Evolutionary conservation across 2,888 invertebrate species (phyloP), one percentile per base, ranked within the genome.

Genomic region (Noctua fimbriata): DNA sequence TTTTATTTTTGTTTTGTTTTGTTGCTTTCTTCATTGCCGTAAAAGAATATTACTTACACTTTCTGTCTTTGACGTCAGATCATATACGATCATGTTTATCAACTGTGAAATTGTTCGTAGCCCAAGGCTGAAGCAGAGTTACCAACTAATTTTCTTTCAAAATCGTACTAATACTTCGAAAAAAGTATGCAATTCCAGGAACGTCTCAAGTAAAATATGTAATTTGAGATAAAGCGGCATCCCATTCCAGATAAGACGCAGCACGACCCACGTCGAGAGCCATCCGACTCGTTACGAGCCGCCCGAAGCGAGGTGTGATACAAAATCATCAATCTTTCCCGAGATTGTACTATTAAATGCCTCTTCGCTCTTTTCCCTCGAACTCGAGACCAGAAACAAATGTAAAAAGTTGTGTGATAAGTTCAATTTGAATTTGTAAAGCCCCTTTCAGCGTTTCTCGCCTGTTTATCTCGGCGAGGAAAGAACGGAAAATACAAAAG

Each of bases 381-480:
- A 95, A 96, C 95, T 96, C 94, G 92, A 95, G 95, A 96, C 96
- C 96, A 97, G 96, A 97, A 97, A 97, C 97, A 97, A 97, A 97
- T 97, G 97, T 97, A 97, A 97, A 97, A 97, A 97, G 96, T 97
- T 97, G 96, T 96, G 97, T 96, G 97, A 97, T 97, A 97, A 97
- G 96, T 97, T 96, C 97, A 96, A 97, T 97, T 97, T 96, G 97
- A 97, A 97, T 97, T 97, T 97, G 97, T 96, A 97, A 97, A 97
- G 97, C 97, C 96, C 97, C 96, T 97, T 97, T 97, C 96, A 96
- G 92, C 97, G 95, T 95, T 95, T 96, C 96, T 96, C 97, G 96
- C 96, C 96, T 96, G 97, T 96, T 97, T 97, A 97, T 97, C 97
- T 96, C 95, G 94, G 93, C 93, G 92, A 94, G 95, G 95, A 96